Evolutionary conservation across 2,888 invertebrate genomes (phyloP).

Genomic region (Arge pagana): DNA sequence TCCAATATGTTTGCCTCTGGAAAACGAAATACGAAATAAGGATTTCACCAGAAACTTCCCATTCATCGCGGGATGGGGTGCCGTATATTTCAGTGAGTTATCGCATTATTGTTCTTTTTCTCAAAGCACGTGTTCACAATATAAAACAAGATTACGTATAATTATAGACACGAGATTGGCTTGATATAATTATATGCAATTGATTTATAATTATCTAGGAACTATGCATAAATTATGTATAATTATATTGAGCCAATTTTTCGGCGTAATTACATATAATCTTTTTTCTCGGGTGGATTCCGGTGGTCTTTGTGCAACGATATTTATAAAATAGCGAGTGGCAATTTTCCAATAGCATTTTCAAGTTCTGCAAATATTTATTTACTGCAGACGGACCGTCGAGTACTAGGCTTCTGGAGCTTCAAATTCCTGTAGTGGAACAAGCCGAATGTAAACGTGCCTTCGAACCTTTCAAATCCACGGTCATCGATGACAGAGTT

Average conservation of each 20-base stretch:
- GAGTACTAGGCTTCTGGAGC: slow-evolving; percentile 68
- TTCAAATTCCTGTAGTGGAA: slow-evolving; percentile 72
- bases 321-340: neutral
- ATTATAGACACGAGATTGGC: neutral
- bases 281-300: no score
- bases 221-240: no score
- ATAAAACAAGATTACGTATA: neutral
- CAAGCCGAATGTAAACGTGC: slow-evolving; percentile 66
- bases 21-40: slow-evolving; percentile 60
- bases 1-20: slow-evolving; percentile 77
- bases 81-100: slow-evolving; percentile 69
- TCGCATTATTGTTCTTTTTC: slow-evolving; percentile 6
- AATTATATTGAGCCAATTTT: no score
- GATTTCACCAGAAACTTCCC: slow-evolving; percentile 66
- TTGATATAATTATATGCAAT: no score
- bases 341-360: neutral
- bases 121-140: neutral
- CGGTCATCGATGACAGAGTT: slow-evolving; percentile 66
- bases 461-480: slow-evolving; percentile 62
- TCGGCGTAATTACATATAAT: no score
- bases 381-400: slow-evolving; percentile 71
- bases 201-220: no score
- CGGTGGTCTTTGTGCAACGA: slow-evolving; percentile 35
- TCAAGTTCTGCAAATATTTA: slow-evolving; percentile 17
- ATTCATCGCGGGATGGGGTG: slow-evolving; percentile 85